phyloP scores from a whole-genome alignment of 2,888 invertebrate species.

The Heliconius ismenius region DNA sequence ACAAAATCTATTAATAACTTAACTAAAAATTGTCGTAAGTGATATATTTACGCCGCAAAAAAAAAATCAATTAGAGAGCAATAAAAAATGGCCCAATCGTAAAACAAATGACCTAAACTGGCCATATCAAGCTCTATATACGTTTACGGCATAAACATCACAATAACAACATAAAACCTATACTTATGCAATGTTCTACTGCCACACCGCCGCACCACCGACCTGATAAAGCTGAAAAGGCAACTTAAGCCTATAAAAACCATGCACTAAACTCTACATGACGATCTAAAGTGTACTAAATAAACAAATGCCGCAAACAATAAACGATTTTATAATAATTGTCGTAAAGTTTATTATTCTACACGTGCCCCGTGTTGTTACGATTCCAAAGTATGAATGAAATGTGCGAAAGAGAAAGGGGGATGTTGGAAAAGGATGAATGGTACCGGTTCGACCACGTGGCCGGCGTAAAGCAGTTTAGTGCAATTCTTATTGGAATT shows the following conservation, averaged over 20 bases:
- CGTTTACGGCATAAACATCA: slow-evolving; percentile 79
- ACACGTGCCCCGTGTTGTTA: slow-evolving; percentile 71
- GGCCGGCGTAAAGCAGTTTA: slow-evolving; percentile 68
- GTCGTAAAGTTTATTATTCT: slow-evolving; percentile 78
- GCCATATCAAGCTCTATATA: slow-evolving; percentile 76
- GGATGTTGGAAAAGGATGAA: slow-evolving; percentile 60
- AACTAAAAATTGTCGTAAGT: slow-evolving; percentile 6
- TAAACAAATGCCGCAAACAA: slow-evolving; percentile 76
- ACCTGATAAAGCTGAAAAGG: slow-evolving; percentile 83
- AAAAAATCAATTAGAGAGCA: slow-evolving; percentile 60
- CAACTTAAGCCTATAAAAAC: slow-evolving; percentile 82
- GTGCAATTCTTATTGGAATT: slow-evolving; percentile 64
- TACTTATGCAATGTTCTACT: slow-evolving; percentile 81
- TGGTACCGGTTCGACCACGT: slow-evolving; percentile 74
- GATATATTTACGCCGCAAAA: slow-evolving; percentile 37
- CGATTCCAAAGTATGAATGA: slow-evolving; percentile 75
- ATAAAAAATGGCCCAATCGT: slow-evolving; percentile 68
- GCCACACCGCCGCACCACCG: slow-evolving; percentile 78
- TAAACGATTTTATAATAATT: slow-evolving; percentile 77
- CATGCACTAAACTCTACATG: slow-evolving; percentile 78
- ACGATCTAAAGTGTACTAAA: slow-evolving; percentile 76
- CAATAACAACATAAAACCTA: slow-evolving; percentile 81
- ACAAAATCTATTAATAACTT: background rate
- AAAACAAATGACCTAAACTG: slow-evolving; percentile 70
- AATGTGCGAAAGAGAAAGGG: slow-evolving; percentile 64